Evolutionary conservation across 23 tunicate genomes (phyloP), one percentile per base, ranked within the genome.

Genomic region (Ciona savignyi): DNA sequence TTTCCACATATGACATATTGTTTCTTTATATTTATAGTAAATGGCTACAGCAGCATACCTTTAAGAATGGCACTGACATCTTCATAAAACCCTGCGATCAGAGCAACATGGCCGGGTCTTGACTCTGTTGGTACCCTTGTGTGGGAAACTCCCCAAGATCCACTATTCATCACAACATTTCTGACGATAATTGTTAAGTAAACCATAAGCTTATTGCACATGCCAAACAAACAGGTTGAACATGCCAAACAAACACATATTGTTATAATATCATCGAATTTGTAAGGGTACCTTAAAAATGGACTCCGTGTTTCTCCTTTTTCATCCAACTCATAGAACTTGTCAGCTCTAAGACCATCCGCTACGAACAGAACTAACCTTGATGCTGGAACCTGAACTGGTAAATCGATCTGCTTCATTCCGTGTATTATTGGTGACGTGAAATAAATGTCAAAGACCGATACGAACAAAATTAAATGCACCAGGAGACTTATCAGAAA

Each of bases 11-110:
- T n/a, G n/a, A n/a, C n/a, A n/a, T n/a, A n/a, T n/a, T n/a, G n/a
- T n/a, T n/a, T n/a, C n/a, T n/a, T n/a, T n/a, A n/a, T n/a, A n/a
- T n/a, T n/a, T n/a, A n/a, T n/a, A n/a, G n/a, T n/a, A n/a, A n/a
- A n/a, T n/a, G n/a, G n/a, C n/a, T 42, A 42, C 56, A 6, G 56
- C 9, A 42, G 15, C 1, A 1, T 29, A 83, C 88, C 89, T 74
- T 79, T 83, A 83, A 85, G 74, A 33, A 95, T 76, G 23, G 99
- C 99, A 75, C 96, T 87, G 60, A 95, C 99, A 90, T 95, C 99
- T 76, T 95, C 99, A 77, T 90, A 90, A 72, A 95, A 95, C n/a
- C 99, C 99, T 70, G 96, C 99, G 67, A 95, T 82, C 61, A 95
- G 35, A 2, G 99, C 99, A 32, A 95, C 95, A 75, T 95, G 99